These are phyloP conservation scores for Perdita meconis DNA, from an alignment of 2,888 invertebrate species.

Conservation along the genomic window DNA sequence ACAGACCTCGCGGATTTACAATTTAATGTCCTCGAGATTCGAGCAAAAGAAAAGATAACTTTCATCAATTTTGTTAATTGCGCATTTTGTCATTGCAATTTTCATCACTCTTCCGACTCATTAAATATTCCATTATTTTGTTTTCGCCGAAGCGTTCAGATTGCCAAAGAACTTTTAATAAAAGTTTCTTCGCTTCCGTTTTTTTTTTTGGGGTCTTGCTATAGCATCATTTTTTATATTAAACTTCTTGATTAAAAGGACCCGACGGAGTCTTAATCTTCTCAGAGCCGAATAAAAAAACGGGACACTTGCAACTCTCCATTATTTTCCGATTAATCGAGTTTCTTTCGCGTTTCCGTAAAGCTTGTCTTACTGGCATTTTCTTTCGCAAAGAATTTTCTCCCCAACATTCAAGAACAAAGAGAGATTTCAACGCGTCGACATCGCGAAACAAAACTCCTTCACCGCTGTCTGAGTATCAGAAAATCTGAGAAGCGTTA, in stretches of 20 bases:
- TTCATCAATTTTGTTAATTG: neutral
- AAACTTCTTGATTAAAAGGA: conserved; percentile 37
- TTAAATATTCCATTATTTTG: neutral
- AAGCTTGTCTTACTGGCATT: neutral
- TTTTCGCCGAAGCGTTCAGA: neutral
- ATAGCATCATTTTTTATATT: neutral
- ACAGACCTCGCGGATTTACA: neutral
- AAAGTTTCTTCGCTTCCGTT: conserved; percentile 13
- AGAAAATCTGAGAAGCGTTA: too few relatives aligned
- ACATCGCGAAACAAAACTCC: neutral
- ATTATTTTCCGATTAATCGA: too few relatives aligned
- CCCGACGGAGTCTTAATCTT: neutral
- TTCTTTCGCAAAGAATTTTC: neutral
- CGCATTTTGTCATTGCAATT: neutral
- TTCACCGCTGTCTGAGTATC: neutral
- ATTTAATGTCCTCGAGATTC: neutral
- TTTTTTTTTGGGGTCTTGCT: neutral
- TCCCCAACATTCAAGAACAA: neutral
- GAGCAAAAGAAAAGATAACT: neutral
- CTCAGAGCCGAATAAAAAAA: too few relatives aligned
- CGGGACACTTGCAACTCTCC: too few relatives aligned
- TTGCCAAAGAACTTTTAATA: conserved; percentile 21
- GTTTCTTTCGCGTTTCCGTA: neutral
- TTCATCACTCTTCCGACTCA: neutral
- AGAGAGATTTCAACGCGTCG: conserved; percentile 11